phyloP scores from a whole-genome alignment of 2,888 invertebrate genomes.

The Maniola hyperantus region DNA sequence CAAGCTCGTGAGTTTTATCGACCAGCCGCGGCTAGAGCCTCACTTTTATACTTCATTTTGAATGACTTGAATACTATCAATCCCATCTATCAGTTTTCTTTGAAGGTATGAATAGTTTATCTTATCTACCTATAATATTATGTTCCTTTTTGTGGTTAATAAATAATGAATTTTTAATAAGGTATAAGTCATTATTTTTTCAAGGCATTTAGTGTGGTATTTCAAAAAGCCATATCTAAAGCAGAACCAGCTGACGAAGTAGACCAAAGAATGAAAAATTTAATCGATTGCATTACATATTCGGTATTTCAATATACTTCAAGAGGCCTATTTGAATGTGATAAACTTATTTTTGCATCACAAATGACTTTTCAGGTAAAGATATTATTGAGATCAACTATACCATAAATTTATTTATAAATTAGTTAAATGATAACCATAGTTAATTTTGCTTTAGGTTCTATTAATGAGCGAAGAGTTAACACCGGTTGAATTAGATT shows the following conservation, averaged over 20 bases:
- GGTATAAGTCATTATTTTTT: constrained; percentile 14
- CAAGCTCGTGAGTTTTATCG: constrained; percentile 94
- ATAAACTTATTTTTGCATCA: constrained; percentile 97
- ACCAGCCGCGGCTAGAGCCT: constrained; percentile 95
- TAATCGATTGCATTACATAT: constrained; percentile 97
- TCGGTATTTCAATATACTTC: constrained; percentile 98
- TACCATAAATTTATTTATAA: background rate
- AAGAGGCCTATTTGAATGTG: constrained; percentile 96
- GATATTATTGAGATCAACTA: background rate
- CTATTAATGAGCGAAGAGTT: constrained; percentile 94
- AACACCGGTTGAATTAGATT: constrained; percentile 92
- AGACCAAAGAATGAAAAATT: constrained; percentile 89
- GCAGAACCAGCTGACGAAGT: constrained; percentile 93
- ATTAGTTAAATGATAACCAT: background rate
- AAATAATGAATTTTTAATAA: too few relatives aligned
- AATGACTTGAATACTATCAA: constrained; percentile 98
- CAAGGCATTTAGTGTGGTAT: constrained; percentile 98
- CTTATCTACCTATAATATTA: background rate
- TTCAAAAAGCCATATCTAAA: constrained; percentile 96
- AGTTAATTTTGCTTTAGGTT: constrained; percentile 80
- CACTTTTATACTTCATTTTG: constrained; percentile 96
- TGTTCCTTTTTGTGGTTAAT: too few relatives aligned
- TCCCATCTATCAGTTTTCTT: constrained; percentile 98
- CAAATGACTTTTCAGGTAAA: constrained; percentile 98
- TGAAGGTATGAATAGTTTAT: constrained; percentile 86